phyloP scores from a whole-genome alignment of 2,888 invertebrate species.

The Protonemura montana region DNA sequence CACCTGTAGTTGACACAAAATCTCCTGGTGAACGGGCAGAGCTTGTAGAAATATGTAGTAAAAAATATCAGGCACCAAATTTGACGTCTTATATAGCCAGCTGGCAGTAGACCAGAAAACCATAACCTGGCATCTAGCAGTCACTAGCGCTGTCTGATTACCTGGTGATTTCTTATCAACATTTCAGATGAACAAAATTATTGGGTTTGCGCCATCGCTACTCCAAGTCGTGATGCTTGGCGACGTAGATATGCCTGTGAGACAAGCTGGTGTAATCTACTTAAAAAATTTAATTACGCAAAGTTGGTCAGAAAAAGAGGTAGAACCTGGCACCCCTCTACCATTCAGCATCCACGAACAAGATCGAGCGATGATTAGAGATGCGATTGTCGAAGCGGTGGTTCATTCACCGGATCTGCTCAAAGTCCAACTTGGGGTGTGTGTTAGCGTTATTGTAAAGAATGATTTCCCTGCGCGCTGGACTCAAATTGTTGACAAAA shows the following conservation, averaged over 20 bases:
- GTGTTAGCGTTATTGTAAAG: constrained; percentile 91
- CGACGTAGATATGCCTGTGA: constrained; percentile 87
- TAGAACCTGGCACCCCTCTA: constrained; percentile 73
- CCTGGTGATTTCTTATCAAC: no score
- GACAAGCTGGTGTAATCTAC: constrained; percentile 97
- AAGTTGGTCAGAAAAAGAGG: constrained; percentile 87
- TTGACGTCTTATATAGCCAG: no score
- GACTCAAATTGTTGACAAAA: constrained; percentile 96
- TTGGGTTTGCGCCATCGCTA: constrained; percentile 93
- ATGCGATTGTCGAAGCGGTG: constrained; percentile 94
- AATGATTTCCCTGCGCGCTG: constrained; percentile 95
- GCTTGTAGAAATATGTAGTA: no score
- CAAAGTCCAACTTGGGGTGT: constrained; percentile 90
- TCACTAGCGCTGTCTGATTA: no score
- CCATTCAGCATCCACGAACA: constrained; percentile 94
- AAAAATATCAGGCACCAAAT: no score
- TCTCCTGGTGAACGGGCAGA: no score
- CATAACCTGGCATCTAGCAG: no score
- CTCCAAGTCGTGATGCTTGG: constrained; percentile 93
- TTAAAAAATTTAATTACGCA: constrained; percentile 91
- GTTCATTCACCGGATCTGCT: constrained; percentile 92
- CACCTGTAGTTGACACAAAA: no score
- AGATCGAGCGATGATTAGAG: constrained; percentile 91
- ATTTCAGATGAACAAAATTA: constrained; percentile 87
- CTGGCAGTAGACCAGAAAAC: no score